These are phyloP conservation scores for Ommatoiulus sabulosus DNA, from an alignment of 2,888 invertebrate genomes.

Conservation along the genomic window DNA sequence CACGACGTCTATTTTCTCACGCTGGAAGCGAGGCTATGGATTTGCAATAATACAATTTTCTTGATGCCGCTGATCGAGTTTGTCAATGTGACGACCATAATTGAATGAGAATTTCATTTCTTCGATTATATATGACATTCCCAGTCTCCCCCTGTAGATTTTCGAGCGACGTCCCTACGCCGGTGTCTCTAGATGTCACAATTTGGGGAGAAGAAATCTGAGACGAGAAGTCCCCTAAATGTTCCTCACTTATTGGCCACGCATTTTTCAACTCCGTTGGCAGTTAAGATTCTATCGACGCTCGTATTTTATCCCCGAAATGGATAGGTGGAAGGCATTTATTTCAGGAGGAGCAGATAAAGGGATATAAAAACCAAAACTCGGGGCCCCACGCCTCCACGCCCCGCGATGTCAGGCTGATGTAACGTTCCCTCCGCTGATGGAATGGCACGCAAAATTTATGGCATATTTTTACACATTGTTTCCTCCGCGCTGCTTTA, in stretches of 20 bases:
- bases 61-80: constrained; percentile 27
- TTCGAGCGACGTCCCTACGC: not conserved
- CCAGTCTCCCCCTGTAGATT: not conserved
- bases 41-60: constrained; percentile 34
- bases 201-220: not conserved
- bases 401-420: not conserved
- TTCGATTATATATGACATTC: constrained; percentile 16
- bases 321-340: constrained; percentile 44
- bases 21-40: not conserved
- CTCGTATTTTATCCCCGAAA: constrained; percentile 30
- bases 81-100: constrained; percentile 9
- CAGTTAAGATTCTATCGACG: constrained; percentile 25
- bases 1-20: not conserved
- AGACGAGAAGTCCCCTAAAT: not conserved
- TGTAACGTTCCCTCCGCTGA: not conserved
- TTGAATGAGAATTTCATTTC: constrained; percentile 39
- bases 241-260: constrained; percentile 9
- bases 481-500: constrained; percentile 17
- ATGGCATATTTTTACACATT: constrained; percentile 31
- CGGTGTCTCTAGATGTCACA: not conserved
- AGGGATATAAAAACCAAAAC: constrained; percentile 10
- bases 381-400: not conserved
- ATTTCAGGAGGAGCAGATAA: not conserved
- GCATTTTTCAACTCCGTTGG: constrained; percentile 35
- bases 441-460: not conserved